Percentiles rank a stretch among this genome's conserved stretches.
phyloP scores from a whole-genome alignment of 2,113 vertebrate genomes.

The Sclerurus mexicanus region DNA sequence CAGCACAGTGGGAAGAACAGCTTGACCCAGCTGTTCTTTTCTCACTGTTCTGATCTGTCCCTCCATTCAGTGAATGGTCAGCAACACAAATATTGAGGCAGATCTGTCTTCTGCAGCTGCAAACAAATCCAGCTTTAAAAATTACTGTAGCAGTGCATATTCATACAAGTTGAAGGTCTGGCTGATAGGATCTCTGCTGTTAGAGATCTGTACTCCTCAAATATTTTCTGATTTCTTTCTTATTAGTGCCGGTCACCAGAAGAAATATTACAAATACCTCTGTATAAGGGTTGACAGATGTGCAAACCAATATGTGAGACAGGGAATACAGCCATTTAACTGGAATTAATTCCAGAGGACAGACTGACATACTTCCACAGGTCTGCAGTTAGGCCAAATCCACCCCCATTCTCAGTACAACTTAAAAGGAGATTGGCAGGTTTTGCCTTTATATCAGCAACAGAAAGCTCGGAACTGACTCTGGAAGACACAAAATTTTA shows the following conservation, averaged over 20 bases:
- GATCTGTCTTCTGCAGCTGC: neutral
- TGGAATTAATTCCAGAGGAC: neutral
- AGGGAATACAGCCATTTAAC: neutral
- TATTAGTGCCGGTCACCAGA: neutral
- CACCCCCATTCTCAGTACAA: neutral
- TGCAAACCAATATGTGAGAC: neutral
- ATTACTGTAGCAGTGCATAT: neutral
- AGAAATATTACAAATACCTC: neutral
- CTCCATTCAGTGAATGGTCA: neutral
- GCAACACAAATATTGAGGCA: neutral
- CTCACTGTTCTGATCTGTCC: neutral
- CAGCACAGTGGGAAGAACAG: neutral
- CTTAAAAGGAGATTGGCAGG: neutral
- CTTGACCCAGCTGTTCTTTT: neutral
- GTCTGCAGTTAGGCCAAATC: neutral
- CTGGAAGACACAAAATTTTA: neutral
- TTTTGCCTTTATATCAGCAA: neutral
- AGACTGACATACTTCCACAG: neutral
- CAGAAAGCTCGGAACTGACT: neutral
- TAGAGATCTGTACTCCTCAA: neutral
- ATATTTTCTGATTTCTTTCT: neutral
- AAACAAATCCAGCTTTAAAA: neutral
- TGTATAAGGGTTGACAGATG: neutral
- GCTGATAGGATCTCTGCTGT: neutral
- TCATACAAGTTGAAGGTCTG: neutral